Conservation (phyloP, 2,797 vertebrate genomes). For the Aratinga solstitialis region DNA sequence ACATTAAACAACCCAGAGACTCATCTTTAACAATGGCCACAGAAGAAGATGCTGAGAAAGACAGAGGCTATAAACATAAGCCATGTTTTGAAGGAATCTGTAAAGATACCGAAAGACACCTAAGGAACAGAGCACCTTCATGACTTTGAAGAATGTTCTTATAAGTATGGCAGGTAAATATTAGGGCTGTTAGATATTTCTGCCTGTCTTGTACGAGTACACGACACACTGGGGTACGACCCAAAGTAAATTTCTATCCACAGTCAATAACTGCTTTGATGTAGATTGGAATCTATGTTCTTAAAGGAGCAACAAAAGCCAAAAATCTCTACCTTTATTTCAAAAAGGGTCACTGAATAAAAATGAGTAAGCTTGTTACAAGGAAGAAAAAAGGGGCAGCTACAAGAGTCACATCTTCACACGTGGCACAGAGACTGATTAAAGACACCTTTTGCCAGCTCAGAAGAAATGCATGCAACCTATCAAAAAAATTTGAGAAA, state of each 20-base stretch:
- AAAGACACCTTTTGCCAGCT: constrained; percentile 22
- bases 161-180: not conserved
- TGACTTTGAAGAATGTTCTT: not conserved
- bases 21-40: not conserved
- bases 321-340: not conserved
- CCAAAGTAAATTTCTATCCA: not conserved
- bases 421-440: not conserved
- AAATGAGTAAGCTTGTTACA: constrained; percentile 43
- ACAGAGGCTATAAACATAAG: not conserved
- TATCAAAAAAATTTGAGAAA: constrained; percentile 6
- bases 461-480: constrained; percentile 15
- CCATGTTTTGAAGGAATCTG: not conserved
- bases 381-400: not conserved
- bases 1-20: not conserved
- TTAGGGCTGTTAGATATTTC: not conserved
- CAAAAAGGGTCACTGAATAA: constrained; percentile 54
- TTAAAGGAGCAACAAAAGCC: constrained; percentile 18
- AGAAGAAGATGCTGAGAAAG: not conserved
- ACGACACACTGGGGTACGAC: not conserved
- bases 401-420: not conserved
- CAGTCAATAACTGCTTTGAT: constrained; percentile 36
- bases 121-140: not conserved
- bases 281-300: not conserved
- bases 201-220: not conserved
- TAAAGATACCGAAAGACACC: not conserved